Evolutionary conservation across 2,113 vertebrate species (phyloP).

Genomic region (Gopherus flavomarginatus): DNA sequence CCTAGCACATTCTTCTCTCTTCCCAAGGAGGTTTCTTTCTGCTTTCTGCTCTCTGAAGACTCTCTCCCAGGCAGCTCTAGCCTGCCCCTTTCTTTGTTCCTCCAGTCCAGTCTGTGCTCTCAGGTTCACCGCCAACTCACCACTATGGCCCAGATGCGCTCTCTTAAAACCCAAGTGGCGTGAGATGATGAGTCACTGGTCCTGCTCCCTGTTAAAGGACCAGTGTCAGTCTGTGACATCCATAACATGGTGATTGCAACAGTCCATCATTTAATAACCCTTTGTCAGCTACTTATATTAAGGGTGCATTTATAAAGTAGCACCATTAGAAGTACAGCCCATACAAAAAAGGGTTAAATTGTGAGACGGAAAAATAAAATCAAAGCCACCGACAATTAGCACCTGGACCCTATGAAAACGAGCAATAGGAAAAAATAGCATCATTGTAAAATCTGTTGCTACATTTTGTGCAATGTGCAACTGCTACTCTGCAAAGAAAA

Average conservation of each 20-base stretch:
- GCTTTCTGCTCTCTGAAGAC: background rate
- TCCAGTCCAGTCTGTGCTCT: background rate
- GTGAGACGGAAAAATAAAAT: constrained; percentile 34
- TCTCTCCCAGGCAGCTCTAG: background rate
- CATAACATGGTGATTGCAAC: background rate
- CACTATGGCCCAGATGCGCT: background rate
- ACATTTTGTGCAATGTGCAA: constrained; percentile 37
- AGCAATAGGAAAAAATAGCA: constrained; percentile 49
- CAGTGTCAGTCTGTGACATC: background rate
- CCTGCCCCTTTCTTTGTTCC: background rate
- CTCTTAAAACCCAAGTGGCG: background rate
- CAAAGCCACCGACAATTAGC: constrained; percentile 56
- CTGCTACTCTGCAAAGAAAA: constrained; percentile 32
- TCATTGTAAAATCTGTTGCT: constrained; percentile 56
- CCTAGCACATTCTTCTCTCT: background rate
- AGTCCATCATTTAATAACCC: background rate
- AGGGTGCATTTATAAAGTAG: background rate
- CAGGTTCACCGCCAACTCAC: background rate
- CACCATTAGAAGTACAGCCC: background rate
- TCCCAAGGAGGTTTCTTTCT: background rate
- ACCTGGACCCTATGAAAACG: constrained; percentile 60
- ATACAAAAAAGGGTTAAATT: constrained; percentile 37
- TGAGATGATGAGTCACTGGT: background rate
- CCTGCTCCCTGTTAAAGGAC: background rate
- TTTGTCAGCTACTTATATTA: background rate